Percentiles rank a stretch among this genome's conserved stretches.
These are phyloP conservation scores for Amphilophus citrinellus DNA, from an alignment of 2,113 vertebrate species.

Conservation along the genomic window DNA sequence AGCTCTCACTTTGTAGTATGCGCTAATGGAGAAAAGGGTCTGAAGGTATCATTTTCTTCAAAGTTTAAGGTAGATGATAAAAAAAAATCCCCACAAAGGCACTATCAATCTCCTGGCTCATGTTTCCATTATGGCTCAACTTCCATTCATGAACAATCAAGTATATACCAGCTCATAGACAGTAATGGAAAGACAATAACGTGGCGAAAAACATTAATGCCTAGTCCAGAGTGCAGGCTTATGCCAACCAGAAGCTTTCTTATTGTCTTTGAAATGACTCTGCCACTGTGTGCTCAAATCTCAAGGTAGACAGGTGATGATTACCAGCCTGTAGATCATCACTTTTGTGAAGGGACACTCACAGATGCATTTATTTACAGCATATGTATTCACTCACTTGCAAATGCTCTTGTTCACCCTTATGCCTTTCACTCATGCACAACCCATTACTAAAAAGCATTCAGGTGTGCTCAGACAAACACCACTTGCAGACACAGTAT, in stretches of 20 bases:
- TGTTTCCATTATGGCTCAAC: conserved; percentile 31
- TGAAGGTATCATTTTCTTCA: conserved; percentile 28
- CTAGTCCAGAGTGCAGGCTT: conserved; percentile 30
- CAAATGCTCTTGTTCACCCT: conserved; percentile 34
- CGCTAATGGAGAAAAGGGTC: conserved; percentile 14
- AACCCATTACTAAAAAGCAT: conserved; percentile 15
- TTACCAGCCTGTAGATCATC: conserved; percentile 47
- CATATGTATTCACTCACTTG: conserved; percentile 12
- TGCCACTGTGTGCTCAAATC: conserved; percentile 52
- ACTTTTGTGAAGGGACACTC: conserved; percentile 47
- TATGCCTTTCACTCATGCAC: conserved; percentile 16
- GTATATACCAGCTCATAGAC: background rate
- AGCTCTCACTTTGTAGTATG: conserved; percentile 4
- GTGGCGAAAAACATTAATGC: conserved; percentile 35
- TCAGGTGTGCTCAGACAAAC: conserved; percentile 1
- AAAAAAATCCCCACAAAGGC: conserved; percentile 7
- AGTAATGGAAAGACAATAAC: conserved; percentile 23
- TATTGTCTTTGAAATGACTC: conserved; percentile 64
- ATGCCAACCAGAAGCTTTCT: conserved; percentile 20
- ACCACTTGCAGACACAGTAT: background rate
- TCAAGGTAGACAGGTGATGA: conserved; percentile 48
- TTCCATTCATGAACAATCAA: conserved; percentile 20
- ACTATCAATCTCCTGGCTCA: conserved; percentile 20
- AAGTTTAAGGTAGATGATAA: conserved; percentile 37
- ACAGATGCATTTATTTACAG: conserved; percentile 46